Evolutionary conservation across 2,113 vertebrate species (phyloP).

Genomic region (Quiscalus mexicanus): DNA sequence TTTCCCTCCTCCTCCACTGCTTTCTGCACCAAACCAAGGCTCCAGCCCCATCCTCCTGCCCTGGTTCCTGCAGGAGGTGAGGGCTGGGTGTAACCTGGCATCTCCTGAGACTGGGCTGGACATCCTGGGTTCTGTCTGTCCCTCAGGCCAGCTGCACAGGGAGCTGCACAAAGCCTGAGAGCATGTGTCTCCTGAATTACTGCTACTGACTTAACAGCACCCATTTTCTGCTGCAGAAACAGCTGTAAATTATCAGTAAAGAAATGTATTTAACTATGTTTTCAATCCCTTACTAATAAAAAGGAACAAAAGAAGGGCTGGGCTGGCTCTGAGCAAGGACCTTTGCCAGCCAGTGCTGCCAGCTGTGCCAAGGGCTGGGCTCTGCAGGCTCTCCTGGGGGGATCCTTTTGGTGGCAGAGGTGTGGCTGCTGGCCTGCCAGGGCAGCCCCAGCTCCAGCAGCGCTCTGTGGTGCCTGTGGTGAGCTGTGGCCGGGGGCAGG

Average conservation of each 20-base stretch:
- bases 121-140: rapidly evolving
- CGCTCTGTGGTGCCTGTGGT: not conserved
- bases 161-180: not conserved
- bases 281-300: constrained; percentile 27
- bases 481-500: not conserved
- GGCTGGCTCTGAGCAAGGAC: not conserved
- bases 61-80: rapidly evolving
- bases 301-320: not conserved
- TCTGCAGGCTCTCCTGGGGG: not conserved
- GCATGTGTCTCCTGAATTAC: not conserved
- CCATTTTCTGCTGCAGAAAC: not conserved
- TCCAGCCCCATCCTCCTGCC: not conserved
- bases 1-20: not conserved
- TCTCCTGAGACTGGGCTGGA: rapidly evolving
- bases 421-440: not conserved
- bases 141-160: rapidly evolving
- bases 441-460: not conserved
- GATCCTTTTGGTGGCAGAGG: not conserved
- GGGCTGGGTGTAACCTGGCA: not conserved
- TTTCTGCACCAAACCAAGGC: not conserved
- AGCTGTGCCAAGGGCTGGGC: not conserved
- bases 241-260: constrained; percentile 26
- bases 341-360: not conserved
- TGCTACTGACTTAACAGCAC: not conserved
- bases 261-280: constrained; percentile 34